Conservation (phyloP, 2,888 invertebrate species). For the Beris morrisii region DNA sequence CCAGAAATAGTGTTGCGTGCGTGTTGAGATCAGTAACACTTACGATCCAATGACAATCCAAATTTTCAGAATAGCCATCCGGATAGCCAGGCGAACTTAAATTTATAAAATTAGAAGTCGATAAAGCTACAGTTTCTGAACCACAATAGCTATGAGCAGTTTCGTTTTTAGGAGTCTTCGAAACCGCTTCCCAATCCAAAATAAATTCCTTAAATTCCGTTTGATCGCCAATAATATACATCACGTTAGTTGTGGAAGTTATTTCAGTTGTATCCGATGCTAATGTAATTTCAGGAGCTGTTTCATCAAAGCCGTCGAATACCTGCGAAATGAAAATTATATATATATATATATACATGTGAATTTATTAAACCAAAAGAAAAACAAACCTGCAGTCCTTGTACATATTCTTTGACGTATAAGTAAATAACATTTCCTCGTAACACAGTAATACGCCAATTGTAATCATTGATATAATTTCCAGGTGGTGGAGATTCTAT, state of each 20-base stretch:
- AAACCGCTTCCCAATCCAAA: slow-evolving; percentile 48
- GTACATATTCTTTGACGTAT: slow-evolving; percentile 47
- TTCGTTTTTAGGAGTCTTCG: slow-evolving; percentile 44
- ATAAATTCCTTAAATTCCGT: slow-evolving; percentile 45
- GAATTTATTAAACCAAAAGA: not conserved
- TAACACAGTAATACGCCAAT: slow-evolving; percentile 48
- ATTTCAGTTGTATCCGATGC: slow-evolving; percentile 50
- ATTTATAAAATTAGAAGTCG: slow-evolving; percentile 42
- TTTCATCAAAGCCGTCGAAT: slow-evolving; percentile 74
- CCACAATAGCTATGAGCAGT: slow-evolving; percentile 42
- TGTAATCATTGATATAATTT: slow-evolving; percentile 42
- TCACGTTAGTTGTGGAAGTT: slow-evolving; percentile 66
- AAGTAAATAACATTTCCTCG: slow-evolving; percentile 43
- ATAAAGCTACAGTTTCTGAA: slow-evolving; percentile 45
- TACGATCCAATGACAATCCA: slow-evolving; percentile 76
- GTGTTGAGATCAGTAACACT: slow-evolving; percentile 60
- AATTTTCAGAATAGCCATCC: slow-evolving; percentile 61
- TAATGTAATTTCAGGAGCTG: slow-evolving; percentile 56
- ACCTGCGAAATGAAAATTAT: slow-evolving; percentile 56
- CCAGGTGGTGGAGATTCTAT: slow-evolving; percentile 46
- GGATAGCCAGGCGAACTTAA: slow-evolving; percentile 79
- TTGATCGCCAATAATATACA: slow-evolving; percentile 58
- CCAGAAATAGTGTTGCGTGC: slow-evolving; percentile 64
- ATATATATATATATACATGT: not conserved
- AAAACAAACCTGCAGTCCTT: slow-evolving; percentile 45